phyloP scores from a whole-genome alignment of 2,797 vertebrate species.

The Vipera ursinii region DNA sequence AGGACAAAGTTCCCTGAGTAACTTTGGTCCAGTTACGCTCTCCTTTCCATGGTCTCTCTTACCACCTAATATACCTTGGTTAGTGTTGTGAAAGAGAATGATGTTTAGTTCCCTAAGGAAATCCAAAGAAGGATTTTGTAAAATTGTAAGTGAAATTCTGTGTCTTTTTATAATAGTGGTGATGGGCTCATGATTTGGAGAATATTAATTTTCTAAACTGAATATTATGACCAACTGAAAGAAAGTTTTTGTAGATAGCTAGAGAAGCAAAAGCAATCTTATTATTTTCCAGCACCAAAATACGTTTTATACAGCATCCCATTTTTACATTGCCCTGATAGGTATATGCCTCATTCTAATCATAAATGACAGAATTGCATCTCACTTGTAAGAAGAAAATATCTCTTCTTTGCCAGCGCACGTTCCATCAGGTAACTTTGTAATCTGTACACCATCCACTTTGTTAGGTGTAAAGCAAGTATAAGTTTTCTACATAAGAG shows the following conservation, averaged over 20 bases:
- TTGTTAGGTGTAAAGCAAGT: neutral
- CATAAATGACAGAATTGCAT: slow-evolving; percentile 20
- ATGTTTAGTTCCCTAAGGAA: neutral
- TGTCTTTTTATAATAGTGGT: neutral
- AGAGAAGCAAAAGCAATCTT: neutral
- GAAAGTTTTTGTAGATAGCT: neutral
- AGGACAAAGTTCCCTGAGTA: neutral
- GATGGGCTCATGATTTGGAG: neutral
- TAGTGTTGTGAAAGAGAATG: neutral
- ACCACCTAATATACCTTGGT: neutral
- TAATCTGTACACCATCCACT: neutral
- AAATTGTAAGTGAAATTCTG: neutral
- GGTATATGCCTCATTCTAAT: neutral
- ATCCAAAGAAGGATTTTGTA: neutral
- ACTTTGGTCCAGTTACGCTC: neutral
- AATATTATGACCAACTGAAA: neutral
- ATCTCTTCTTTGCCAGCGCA: neutral
- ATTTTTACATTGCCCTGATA: neutral
- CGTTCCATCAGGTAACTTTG: slow-evolving; percentile 7
- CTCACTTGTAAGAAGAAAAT: slow-evolving; percentile 25
- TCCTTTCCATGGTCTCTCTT: neutral
- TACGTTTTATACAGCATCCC: neutral
- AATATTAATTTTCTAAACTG: neutral
- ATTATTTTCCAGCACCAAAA: slow-evolving; percentile 1
- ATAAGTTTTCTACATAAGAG: neutral